Base-by-base conservation (phyloP, 2,888 invertebrate species). In the Eupithecia pulchellata region DNA sequence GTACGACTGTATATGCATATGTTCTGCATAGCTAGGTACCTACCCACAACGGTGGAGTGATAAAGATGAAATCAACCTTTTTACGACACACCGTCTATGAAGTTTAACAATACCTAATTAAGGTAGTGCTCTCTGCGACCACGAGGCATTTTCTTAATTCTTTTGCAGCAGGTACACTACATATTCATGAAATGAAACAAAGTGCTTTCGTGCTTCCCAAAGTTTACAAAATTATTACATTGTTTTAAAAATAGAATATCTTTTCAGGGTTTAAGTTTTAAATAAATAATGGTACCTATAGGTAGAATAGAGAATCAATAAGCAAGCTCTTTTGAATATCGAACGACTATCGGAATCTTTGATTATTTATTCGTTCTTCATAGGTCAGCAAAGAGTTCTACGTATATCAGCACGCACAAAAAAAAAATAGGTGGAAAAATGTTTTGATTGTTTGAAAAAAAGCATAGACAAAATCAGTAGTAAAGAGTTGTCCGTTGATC, bases 401-500 rank as follows among this genome's bases (percentile, higher is more conserved):
- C 25, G 4, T 25, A 11, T 52, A 52, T 25, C 20, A 20, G 47
- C 42, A 42, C 8, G 3, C 9, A 20, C 2, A 47, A 47, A 11
- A 1, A 20, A 20, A 25, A 1, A 25, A 32, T 32, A 32, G 32
- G n/a, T n/a, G n/a, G n/a, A 32, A 32, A 11, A 25, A 25, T 20
- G 11, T 13, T 52, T 20, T 13, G 4, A 25, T 25, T 1, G 4
- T 13, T 25, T 1, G 14, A 29, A 6, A 6, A 57, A 25, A 25
- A 25, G 61, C 61, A 32, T 30, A 60, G 32, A 30, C 58, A 32
- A 60, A 30, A 60, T 60, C 58, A 30, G 29, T 57, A 20, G 11
- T 13, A 58, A 63, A 5, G 42, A 36, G 64, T 47, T 69, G 64
- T 65, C 47, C 55, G 62, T 66, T 66, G 66, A 68, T 27, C 63